Conservation (phyloP, 2,888 invertebrate species). For the Rhingia rostrata region DNA sequence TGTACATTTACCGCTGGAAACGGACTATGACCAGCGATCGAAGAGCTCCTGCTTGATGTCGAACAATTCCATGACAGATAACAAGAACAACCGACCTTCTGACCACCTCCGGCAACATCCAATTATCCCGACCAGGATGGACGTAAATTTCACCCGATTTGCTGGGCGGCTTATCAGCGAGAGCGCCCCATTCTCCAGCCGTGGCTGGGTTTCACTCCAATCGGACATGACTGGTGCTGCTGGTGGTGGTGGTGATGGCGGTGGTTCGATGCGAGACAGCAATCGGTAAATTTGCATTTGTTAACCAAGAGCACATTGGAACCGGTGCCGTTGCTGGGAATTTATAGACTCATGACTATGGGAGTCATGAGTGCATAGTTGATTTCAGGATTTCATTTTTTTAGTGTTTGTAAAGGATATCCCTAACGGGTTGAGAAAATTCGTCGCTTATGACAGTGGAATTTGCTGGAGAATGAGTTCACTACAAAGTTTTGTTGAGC, state of each 20-base stretch:
- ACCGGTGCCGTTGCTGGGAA: slow-evolving; percentile 30
- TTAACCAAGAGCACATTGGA: slow-evolving; percentile 35
- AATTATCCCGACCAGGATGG: slow-evolving; percentile 52
- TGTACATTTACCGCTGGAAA: slow-evolving; percentile 22
- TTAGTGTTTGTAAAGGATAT: background rate
- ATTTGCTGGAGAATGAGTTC: background rate
- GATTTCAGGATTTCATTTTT: background rate
- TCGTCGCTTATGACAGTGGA: background rate
- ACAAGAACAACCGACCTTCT: slow-evolving; percentile 24
- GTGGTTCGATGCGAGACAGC: background rate
- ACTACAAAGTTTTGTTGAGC: too few relatives aligned
- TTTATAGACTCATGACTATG: slow-evolving; percentile 47
- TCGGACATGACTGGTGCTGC: background rate
- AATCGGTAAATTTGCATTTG: slow-evolving; percentile 51
- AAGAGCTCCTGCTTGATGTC: background rate
- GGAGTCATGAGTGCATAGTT: slow-evolving; percentile 10
- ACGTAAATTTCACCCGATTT: slow-evolving; percentile 52
- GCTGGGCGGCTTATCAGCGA: background rate
- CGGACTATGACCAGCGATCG: background rate
- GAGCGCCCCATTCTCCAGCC: slow-evolving; percentile 19
- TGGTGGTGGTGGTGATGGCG: background rate
- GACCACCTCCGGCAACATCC: slow-evolving; percentile 48
- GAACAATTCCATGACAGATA: slow-evolving; percentile 25
- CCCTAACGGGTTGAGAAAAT: background rate
- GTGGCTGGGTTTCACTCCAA: background rate